Evolutionary conservation across 1,140 invertebrate genomes (phyloP).

Genomic region (Diachasmimorpha longicaudata): DNA sequence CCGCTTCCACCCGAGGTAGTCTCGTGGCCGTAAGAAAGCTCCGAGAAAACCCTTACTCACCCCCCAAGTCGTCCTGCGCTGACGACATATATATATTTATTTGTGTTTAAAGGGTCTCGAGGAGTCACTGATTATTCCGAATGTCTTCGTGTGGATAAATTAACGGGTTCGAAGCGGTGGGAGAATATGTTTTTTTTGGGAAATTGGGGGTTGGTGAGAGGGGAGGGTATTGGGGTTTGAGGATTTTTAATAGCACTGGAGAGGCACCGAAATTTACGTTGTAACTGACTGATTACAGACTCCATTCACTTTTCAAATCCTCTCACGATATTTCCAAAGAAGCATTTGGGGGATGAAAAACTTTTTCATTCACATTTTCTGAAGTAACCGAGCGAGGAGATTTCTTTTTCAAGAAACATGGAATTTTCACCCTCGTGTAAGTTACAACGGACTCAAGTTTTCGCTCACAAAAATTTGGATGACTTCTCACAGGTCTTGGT

Average conservation of each 20-base stretch:
- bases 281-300: no score
- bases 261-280: no score
- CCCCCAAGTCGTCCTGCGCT: slow-evolving; percentile 29
- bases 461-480: no score
- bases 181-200: not conserved
- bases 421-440: no score
- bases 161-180: not conserved
- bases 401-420: no score
- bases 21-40: slow-evolving; percentile 46
- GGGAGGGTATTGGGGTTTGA: not conserved
- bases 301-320: no score
- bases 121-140: not conserved
- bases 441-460: no score
- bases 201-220: not conserved
- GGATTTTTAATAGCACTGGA: not conserved
- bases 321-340: no score
- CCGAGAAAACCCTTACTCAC: slow-evolving; percentile 59
- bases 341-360: no score
- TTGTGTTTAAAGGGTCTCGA: slow-evolving; percentile 8
- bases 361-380: no score
- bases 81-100: slow-evolving; percentile 17
- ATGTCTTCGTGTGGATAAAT: not conserved
- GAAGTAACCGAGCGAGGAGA: no score
- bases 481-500: no score
- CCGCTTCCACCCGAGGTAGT: not conserved